Base-by-base conservation (phyloP, 2,888 invertebrate genomes). In the Disparrhopalites patrizii region DNA sequence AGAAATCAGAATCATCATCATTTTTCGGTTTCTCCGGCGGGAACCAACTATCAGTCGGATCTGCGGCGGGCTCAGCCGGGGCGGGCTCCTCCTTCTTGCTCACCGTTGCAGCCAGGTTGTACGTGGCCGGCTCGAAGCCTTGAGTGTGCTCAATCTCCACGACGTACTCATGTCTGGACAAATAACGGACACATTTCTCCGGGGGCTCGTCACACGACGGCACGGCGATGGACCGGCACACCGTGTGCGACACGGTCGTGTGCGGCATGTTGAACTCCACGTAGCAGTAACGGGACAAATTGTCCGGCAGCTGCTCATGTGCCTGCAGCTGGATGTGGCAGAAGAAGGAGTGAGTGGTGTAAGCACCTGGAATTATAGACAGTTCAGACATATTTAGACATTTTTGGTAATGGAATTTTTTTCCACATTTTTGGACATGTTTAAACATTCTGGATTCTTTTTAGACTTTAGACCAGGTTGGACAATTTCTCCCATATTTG, bases 231-330 rank as follows among this genome's bases (percentile, higher is more conserved):
- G 96, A 97, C 75, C 99, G 85, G 74, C 96, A 91, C 38, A 96
- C 97, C 62, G 94, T 93, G 81, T 98, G 97, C 67, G 93, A 93
- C 60, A 85, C 83, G 79, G 95, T 95, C 38, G 95, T 94, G 73
- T 93, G 90, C 36, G 99, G 98, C 98, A 99, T 99, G 55, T 95
- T 97, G 81, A 97, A 99, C 81, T 98, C 96, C 33, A 98, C 95
- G 79, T 86, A 86, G 75, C 92, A 91, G 80, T 86, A 88, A 74
- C 89, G 89, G 69, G 94, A 89, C 79, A 97, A 85, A 79, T 90
- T 88, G 72, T 93, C 94, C 28, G 99, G 99, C 78, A 98, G 87
- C 82, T 96, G 92, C 82, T 99, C 99, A 82, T 93, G 99, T 55
- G 94, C 93, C 25, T 96, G 97, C 73, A 99, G 85, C 69, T 93